A percentile compares a stretch with the other conserved stretches of the same genome.
These are phyloP conservation scores for Eugnorisma glareosa DNA, from an alignment of 2,888 invertebrate species.

Conservation along the genomic window DNA sequence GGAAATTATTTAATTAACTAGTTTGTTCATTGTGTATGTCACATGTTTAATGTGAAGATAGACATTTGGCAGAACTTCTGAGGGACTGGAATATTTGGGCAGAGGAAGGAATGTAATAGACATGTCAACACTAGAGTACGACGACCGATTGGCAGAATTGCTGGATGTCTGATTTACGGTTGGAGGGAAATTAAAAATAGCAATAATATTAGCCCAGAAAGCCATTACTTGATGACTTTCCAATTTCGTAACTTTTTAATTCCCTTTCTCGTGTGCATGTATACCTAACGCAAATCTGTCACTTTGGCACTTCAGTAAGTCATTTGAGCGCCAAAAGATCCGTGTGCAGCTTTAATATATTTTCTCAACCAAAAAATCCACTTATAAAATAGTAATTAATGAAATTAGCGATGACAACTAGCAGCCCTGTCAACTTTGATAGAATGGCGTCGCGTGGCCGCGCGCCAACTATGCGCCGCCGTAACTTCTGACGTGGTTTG, in stretches of 20 bases:
- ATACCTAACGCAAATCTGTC: neutral
- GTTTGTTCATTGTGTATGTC: slow-evolving; percentile 44
- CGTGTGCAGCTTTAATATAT: too few relatives aligned
- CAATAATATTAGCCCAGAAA: neutral
- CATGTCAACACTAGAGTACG: slow-evolving; percentile 45
- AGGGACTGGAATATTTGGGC: slow-evolving; percentile 38
- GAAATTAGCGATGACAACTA: slow-evolving; percentile 44
- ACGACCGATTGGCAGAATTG: slow-evolving; percentile 44
- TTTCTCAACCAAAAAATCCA: neutral
- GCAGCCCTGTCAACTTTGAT: slow-evolving; percentile 63
- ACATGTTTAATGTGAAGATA: slow-evolving; percentile 49
- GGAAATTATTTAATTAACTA: slow-evolving; percentile 52
- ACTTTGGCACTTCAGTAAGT: neutral
- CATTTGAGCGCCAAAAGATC: too few relatives aligned
- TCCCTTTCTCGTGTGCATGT: neutral
- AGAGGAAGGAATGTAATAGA: slow-evolving; percentile 39
- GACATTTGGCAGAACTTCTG: slow-evolving; percentile 57
- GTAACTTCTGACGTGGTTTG: slow-evolving; percentile 84
- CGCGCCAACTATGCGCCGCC: slow-evolving; percentile 87
- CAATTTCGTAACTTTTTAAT: neutral
- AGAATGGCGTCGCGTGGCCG: slow-evolving; percentile 83
- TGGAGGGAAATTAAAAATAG: slow-evolving; percentile 16
- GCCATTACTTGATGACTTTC: neutral
- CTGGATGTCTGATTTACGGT: slow-evolving; percentile 33
- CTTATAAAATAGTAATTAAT: slow-evolving; percentile 28